Base-by-base conservation (phyloP, 1,140 invertebrate genomes). In the Aporrectodea caliginosa region DNA sequence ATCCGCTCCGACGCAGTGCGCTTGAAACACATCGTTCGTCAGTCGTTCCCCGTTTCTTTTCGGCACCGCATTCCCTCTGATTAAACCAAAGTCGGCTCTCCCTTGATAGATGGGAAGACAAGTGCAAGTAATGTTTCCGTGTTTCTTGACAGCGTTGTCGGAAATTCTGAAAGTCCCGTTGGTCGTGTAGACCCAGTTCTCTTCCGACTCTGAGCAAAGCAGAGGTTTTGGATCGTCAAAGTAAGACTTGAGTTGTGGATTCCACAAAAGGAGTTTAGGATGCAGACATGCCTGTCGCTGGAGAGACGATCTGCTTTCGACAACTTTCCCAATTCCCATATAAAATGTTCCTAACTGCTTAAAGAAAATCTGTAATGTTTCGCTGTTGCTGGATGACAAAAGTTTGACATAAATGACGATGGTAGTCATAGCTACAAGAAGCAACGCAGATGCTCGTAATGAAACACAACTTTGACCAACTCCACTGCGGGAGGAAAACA, bases 121-220 rank as follows among this genome's bases (percentile, higher is more conserved):
- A 14, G 16, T 32, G 35, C 79, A 80, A 27, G n/a, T 22, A 2
- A 80, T 73, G 16, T 69, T 69, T 22, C 75, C 68, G 69, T 77
- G 79, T 43, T 77, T n/a, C 30, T 69, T 22, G 0, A 35, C 27
- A n/a, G 75, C 79, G 27, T 77, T 30, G 1, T 69, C 69, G 16
- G 74, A 77, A 31, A 81, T 78, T 22, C 69, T 27, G 34, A 78
- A 81, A 35, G 32, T 81, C 0, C 76, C 80, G 16, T 81, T 81
- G 27, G n/a, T 34, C 16, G 32, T 68, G 43, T 78, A 81, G 22
- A 77, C 43, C 80, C 80, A 81, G 69, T 81, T 78, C 43, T 78
- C 70, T 58, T 78, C 76, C 0, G 30, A n/a, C 1, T 58, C 33
- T 14, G 32, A 35, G 30, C 80, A 81, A 31, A 58, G 33, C 0